Evolutionary conservation across 2,888 invertebrate species (phyloP), one percentile per base, ranked within the genome.

Genomic region (Gastracanthus pulcherrimus): DNA sequence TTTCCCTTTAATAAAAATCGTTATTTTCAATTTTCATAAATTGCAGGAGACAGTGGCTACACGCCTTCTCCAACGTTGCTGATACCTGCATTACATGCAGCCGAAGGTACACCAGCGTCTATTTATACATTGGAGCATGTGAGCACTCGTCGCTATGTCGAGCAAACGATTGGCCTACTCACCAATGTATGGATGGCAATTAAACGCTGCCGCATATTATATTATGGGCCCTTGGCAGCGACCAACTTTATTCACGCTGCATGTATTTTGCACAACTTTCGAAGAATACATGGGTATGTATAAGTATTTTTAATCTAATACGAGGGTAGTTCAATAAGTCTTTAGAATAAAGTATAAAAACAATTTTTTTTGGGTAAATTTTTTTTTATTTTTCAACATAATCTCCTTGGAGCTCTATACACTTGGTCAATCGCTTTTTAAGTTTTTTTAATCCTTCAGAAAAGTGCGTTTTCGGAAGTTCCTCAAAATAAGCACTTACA

Each of bases 221-320:
- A 45, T n/a, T 67, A 67, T n/a, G 13, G 16, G 4, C 67, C 41
- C 5, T 13, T 19, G 16, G n/a, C 36, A 26, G 67, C 45, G 1
- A 11, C 16, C 2, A 67, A 45, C 36, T 36, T 67, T 5, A 67
- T 67, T 13, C 11, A 26, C 9, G 29, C 45, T 13, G 36, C 38
- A 26, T 36, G 19, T 16, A 67, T 67, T 11, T 29, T 67, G 45
- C 67, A 67, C 29, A 67, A 67, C 45, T 67, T 67, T 45, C 19
- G 45, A 3, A 4, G 26, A 11, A 7, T 3, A 29, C 6, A 67
- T 67, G 45, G 67, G 67, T 67, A 67, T 7, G 16, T 26, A 11
- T 45, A 41, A 23, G 1, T 45, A 41, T 45, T 4, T 67, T 45
- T 66, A 41, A 62, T 62, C 19, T 36, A n/a, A 19, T n/a, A n/a